Evolutionary conservation across 2,113 vertebrate species (phyloP).

Genomic region (Rhynchomys soricoides): DNA sequence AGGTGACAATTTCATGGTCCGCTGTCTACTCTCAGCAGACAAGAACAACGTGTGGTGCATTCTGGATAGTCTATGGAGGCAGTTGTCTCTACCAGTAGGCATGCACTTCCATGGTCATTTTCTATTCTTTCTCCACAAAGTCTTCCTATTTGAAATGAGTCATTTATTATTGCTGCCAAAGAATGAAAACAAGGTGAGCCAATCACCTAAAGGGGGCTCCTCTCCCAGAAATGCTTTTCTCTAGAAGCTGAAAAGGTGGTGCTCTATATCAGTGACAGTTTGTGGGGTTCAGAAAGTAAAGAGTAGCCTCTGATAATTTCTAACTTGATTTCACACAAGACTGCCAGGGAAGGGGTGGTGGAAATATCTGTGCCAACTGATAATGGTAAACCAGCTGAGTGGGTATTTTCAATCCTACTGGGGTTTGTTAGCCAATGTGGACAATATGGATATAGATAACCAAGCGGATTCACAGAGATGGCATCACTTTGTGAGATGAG

Average conservation of each 20-base stretch:
- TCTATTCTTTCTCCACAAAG: not conserved
- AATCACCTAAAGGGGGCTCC: not conserved
- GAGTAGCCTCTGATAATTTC: slow-evolving; percentile 20
- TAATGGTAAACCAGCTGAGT: not conserved
- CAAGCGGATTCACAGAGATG: not conserved
- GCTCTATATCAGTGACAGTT: slow-evolving; percentile 15
- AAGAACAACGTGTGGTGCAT: not conserved
- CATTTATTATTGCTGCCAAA: slow-evolving; percentile 31
- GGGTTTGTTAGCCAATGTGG: not conserved
- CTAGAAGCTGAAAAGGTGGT: not conserved
- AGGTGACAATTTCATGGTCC: not conserved
- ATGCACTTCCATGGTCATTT: not conserved
- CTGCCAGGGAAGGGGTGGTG: not conserved
- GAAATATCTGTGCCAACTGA: not conserved
- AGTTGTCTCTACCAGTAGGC: not conserved
- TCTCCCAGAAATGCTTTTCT: slow-evolving; percentile 55
- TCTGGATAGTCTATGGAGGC: not conserved
- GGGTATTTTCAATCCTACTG: not conserved
- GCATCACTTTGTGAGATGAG: not conserved
- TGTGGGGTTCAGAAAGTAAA: slow-evolving; percentile 40
- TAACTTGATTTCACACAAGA: not conserved
- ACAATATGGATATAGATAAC: not conserved
- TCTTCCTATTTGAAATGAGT: not conserved
- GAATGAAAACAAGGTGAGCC: slow-evolving; percentile 16
- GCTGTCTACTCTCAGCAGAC: not conserved